A percentile compares a stretch with the other conserved stretches of the same genome.
These are phyloP conservation scores for Helicolenus hilgendorfi DNA, from an alignment of 2,797 vertebrate genomes.

Conservation along the genomic window DNA sequence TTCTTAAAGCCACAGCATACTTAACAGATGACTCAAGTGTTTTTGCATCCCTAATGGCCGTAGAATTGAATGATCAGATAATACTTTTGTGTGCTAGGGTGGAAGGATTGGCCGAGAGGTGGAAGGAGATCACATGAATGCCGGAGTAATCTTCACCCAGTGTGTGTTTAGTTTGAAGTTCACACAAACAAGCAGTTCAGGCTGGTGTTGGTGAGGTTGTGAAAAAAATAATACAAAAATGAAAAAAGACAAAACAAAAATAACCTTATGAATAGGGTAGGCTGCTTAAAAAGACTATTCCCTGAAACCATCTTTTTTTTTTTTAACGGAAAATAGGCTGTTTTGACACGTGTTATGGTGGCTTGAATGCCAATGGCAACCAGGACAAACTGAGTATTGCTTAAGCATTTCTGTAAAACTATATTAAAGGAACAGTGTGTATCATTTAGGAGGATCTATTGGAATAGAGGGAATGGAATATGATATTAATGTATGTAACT, in stretches of 20 bases:
- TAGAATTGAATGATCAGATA: neutral
- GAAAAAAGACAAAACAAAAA: neutral
- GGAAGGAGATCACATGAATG: neutral
- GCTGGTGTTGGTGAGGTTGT: neutral
- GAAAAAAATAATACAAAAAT: neutral
- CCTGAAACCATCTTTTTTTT: neutral
- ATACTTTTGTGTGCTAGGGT: neutral
- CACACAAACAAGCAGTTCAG: neutral
- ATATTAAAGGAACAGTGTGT: too few relatives aligned
- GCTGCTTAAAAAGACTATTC: neutral
- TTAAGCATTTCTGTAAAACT: too few relatives aligned
- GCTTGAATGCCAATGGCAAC: too few relatives aligned
- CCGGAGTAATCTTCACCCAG: neutral
- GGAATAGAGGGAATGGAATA: neutral
- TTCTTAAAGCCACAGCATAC: neutral
- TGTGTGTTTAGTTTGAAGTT: neutral
- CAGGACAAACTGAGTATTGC: too few relatives aligned
- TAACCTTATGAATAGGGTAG: neutral
- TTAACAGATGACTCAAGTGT: neutral
- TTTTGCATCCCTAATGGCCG: neutral
- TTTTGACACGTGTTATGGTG: too few relatives aligned
- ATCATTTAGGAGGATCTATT: neutral
- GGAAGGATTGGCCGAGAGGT: neutral
- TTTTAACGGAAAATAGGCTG: too few relatives aligned
- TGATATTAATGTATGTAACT: neutral